Evolutionary conservation across 2,113 vertebrate genomes (phyloP).

Genomic region (Embiotoca jacksoni): DNA sequence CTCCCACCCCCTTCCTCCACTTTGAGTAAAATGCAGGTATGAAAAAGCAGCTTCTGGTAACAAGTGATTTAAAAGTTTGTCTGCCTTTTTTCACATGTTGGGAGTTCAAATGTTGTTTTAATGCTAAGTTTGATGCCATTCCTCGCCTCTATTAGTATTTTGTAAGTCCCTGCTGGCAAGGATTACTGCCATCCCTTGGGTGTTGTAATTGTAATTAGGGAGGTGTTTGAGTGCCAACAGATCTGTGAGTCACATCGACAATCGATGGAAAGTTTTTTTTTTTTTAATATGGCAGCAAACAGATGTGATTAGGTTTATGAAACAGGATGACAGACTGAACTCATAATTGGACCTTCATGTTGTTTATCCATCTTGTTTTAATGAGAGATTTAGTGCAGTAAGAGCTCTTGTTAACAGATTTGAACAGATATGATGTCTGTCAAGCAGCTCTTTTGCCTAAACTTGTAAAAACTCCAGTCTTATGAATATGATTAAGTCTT

Average conservation of each 20-base stretch:
- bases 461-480: conserved; percentile 42
- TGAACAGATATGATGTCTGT: conserved; percentile 26
- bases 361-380: conserved; percentile 19
- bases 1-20: conserved; percentile 26
- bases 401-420: conserved; percentile 28
- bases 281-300: conserved; percentile 27
- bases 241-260: conserved; percentile 41
- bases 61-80: conserved; percentile 61
- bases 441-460: conserved; percentile 26
- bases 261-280: conserved; percentile 33
- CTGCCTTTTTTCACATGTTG: conserved; percentile 58
- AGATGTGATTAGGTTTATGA: conserved; percentile 52
- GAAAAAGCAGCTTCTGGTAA: conserved; percentile 53
- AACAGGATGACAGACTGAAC: conserved; percentile 36
- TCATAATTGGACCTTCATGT: conserved; percentile 36
- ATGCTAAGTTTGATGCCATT: conserved; percentile 32
- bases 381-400: conserved; percentile 22
- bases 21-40: conserved; percentile 57
- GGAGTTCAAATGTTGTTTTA: conserved; percentile 50
- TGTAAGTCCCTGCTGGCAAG: conserved; percentile 46
- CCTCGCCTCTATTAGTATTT: conserved; percentile 28
- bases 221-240: conserved; percentile 53
- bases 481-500: conserved; percentile 49
- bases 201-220: conserved; percentile 69
- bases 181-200: conserved; percentile 43